Conservation (phyloP, 2,797 vertebrate species). For the Pseudochirops corinnae region DNA sequence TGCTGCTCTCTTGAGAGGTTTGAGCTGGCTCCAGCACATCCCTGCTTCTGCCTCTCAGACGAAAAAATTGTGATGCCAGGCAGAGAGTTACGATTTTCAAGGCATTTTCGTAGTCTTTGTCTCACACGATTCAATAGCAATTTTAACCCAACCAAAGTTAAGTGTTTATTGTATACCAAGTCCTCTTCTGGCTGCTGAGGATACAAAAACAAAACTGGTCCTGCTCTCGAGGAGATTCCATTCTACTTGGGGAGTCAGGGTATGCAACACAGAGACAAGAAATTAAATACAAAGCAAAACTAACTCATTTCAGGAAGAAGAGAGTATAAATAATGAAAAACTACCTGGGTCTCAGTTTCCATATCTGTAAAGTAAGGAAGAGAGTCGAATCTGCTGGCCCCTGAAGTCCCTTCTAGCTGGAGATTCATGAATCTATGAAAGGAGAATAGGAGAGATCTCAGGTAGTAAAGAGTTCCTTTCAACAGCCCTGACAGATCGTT, state of each 20-base stretch:
- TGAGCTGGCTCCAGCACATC: neutral
- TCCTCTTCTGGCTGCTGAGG: neutral
- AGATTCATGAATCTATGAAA: neutral
- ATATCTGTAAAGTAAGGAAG: neutral
- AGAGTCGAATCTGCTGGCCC: neutral
- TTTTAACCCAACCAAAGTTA: neutral
- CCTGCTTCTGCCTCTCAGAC: neutral
- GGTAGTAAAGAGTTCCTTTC: neutral
- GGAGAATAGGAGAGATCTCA: neutral
- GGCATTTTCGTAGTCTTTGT: slow-evolving; percentile 32
- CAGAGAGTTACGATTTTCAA: slow-evolving; percentile 42
- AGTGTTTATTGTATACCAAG: neutral
- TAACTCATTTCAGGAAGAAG: neutral
- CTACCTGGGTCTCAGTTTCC: neutral
- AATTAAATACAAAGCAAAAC: neutral
- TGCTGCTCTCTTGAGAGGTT: neutral
- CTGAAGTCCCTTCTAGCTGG: neutral
- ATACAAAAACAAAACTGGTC: neutral
- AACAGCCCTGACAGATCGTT: neutral
- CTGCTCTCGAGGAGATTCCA: neutral
- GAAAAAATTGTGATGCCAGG: neutral
- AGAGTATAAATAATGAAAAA: neutral
- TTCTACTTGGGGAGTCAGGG: neutral
- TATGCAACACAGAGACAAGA: neutral
- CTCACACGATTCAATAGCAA: slow-evolving; percentile 11